Percentiles rank a stretch among this genome's conserved stretches.
Conservation (phyloP, 2,888 invertebrate genomes). For the Idaea aversata region DNA sequence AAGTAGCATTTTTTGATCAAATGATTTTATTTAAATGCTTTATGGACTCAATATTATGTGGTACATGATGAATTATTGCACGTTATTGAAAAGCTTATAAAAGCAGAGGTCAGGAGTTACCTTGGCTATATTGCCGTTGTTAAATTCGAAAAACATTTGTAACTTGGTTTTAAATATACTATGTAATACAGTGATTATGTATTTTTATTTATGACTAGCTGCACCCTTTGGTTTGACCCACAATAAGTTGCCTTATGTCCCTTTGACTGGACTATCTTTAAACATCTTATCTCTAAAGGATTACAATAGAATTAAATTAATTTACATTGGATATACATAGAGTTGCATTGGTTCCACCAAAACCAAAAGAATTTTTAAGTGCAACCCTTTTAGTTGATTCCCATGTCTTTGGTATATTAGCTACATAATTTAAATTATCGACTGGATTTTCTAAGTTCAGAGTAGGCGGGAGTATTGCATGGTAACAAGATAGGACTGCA, state of each 20-base stretch:
- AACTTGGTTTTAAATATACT: conserved; percentile 79
- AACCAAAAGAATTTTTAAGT: conserved; percentile 98
- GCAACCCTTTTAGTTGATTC: conserved; percentile 82
- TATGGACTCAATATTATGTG: conserved; percentile 70
- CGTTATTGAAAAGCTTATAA: conserved; percentile 57
- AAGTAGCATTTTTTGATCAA: conserved; percentile 75
- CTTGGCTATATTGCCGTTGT: conserved; percentile 66
- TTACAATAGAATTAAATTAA: not conserved
- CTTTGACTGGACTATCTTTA: not conserved
- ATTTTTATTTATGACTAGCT: conserved; percentile 39
- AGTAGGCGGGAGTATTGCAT: conserved; percentile 91
- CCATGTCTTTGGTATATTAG: conserved; percentile 82
- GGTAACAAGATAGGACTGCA: conserved; percentile 88
- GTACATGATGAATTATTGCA: conserved; percentile 66
- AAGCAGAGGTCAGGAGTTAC: conserved; percentile 58
- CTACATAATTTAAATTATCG: conserved; percentile 86
- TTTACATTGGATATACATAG: conserved; percentile 81
- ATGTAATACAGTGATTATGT: conserved; percentile 62
- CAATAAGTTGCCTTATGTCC: not conserved
- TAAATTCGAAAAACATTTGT: conserved; percentile 71
- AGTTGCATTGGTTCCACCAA: conserved; percentile 98
- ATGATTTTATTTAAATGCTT: conserved; percentile 73
- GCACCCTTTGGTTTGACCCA: not conserved
- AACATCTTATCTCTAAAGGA: not conserved
- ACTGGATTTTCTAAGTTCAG: conserved; percentile 89